A percentile compares a stretch with the other conserved stretches of the same genome.
phyloP scores from a whole-genome alignment of 2,888 invertebrate species.

The Piscicola geometra region DNA sequence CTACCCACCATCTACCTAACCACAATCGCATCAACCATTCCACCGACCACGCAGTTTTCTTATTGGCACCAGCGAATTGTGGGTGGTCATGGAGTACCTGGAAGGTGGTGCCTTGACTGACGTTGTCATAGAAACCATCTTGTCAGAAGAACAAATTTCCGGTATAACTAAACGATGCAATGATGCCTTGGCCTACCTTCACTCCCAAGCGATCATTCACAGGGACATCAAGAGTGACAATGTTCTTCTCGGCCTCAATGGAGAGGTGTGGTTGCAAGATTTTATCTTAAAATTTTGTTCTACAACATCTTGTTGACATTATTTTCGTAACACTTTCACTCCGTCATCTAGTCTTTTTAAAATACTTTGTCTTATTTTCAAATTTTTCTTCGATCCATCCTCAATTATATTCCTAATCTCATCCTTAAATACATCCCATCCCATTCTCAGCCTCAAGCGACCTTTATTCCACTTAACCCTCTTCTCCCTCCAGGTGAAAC shows the following conservation, averaged over 20 bases:
- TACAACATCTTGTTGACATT: too few species aligned
- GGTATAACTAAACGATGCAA: conserved; percentile 81
- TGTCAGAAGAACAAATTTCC: conserved; percentile 99
- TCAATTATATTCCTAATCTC: neutral
- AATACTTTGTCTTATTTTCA: neutral
- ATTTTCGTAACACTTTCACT: too few species aligned
- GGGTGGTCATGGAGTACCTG: conserved; percentile 99
- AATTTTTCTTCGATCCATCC: neutral
- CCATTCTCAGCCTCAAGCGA: too few species aligned
- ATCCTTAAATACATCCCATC: too few species aligned
- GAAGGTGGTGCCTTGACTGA: conserved; percentile 97
- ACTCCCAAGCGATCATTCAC: conserved; percentile 58
- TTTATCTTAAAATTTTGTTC: too few species aligned
- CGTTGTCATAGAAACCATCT: conserved; percentile 92
- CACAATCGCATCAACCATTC: neutral
- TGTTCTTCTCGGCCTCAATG: conserved; percentile 92
- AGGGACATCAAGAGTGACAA: conserved; percentile 74
- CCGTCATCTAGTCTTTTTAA: neutral
- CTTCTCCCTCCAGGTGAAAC: conserved; percentile 57
- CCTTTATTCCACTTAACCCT: neutral
- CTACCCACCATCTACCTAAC: too few species aligned
- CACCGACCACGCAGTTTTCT: conserved; percentile 3
- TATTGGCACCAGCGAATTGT: conserved; percentile 78
- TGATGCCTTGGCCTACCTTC: conserved; percentile 95
- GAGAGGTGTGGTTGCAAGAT: conserved; percentile 76